Evolutionary conservation across 2,888 invertebrate genomes (phyloP).

Genomic region (Elegia similella): DNA sequence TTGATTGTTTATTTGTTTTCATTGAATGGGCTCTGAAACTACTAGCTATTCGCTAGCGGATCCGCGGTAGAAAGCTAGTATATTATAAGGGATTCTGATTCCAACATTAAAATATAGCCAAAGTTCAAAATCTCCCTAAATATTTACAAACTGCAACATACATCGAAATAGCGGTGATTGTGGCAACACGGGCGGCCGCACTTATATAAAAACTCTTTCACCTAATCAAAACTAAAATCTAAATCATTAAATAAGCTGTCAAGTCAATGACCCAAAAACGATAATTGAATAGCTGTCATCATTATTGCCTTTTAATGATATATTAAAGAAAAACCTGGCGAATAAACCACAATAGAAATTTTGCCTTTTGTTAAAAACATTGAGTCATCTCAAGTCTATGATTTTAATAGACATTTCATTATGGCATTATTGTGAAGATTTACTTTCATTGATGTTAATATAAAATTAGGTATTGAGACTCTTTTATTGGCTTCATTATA

Average conservation of each 20-base stretch:
- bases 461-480: constrained; percentile 24
- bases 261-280: constrained; percentile 11
- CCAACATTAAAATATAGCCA: too few species aligned
- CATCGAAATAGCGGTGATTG: too few species aligned
- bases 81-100: too few species aligned
- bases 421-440: constrained; percentile 31
- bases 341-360: constrained; percentile 27
- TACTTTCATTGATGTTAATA: constrained; percentile 35
- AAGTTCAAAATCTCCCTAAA: too few species aligned
- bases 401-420: constrained; percentile 36
- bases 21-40: too few species aligned
- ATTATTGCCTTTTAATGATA: constrained; percentile 19
- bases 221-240: background rate
- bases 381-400: constrained; percentile 35
- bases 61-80: too few species aligned
- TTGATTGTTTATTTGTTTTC: too few species aligned
- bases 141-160: too few species aligned
- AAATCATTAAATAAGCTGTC: constrained; percentile 6
- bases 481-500: constrained; percentile 8
- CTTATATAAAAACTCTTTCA: background rate
- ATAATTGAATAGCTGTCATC: constrained; percentile 20
- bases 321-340: constrained; percentile 26
- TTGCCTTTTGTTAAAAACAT: constrained; percentile 24
- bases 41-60: too few species aligned
- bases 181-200: too few species aligned